Evolutionary conservation across 2,888 invertebrate genomes (phyloP), one percentile per base, ranked within the genome.

Genomic region (Holacanthella duospinosa): DNA sequence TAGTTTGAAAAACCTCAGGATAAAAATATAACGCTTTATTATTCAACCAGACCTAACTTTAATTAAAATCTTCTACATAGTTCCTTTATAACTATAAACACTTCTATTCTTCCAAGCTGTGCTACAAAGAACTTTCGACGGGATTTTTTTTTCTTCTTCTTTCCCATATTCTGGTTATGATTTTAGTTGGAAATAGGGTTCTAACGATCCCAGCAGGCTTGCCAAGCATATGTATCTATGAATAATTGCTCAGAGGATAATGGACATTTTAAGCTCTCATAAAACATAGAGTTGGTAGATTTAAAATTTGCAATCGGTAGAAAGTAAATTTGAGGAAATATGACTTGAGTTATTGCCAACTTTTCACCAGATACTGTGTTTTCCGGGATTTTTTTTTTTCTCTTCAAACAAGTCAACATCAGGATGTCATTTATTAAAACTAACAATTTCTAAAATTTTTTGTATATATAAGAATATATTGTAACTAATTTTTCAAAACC

Each of bases 41-140:
- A 48, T 48, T 48, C 48, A 48, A 48, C 48, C 48, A 48, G 48
- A 48, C 48, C 48, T 21, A n/a, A n/a, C 48, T 48, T 48, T 48
- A 48, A 48, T 48, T 48, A 48, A 48, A 48, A 48, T 48, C 48
- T 48, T 4, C 21, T n/a, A 21, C 21, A 48, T 21, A 48, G 19
- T 48, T 36, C 16, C 16, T 36, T 16, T 36, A 9, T 36, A 6
- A 36, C 36, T 36, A 16, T 9, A 48, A 36, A 16, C 6, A 16
- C 36, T 48, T 48, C n/a, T 48, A 48, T 21, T 21, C 48, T 4
- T 48, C 21, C 12, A 48, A 4, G n/a, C 21, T 21, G 12, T 21
- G 48, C 48, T 48, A 21, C 48, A 48, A 36, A 36, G 36, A 36
- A 36, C 36, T 16, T 9, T 36, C 48, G 48, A n/a, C 21, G 19